Conservation (phyloP, 2,797 vertebrate species). For the Pelodytes ibericus region DNA sequence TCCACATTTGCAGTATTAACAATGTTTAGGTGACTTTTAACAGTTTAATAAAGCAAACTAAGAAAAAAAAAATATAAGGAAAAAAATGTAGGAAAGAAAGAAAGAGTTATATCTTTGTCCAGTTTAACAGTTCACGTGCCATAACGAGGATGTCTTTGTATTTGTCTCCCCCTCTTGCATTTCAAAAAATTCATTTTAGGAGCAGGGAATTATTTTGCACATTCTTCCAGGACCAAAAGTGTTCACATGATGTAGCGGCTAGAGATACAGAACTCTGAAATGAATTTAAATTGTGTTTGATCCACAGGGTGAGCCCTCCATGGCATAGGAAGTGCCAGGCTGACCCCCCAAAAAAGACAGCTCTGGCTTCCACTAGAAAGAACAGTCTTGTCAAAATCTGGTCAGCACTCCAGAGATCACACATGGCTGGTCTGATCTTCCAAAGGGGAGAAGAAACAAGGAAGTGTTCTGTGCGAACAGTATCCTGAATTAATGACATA, state of each 20-base stretch:
- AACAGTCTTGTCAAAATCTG: constrained; percentile 43
- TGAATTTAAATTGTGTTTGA: constrained; percentile 1
- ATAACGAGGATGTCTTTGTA: neutral
- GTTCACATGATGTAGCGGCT: neutral
- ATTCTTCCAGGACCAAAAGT: neutral
- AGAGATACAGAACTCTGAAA: too few species aligned
- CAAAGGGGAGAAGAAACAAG: constrained; percentile 32
- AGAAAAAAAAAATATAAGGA: too few species aligned
- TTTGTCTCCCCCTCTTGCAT: neutral
- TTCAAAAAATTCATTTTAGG: neutral
- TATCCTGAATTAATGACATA: constrained; percentile 48
- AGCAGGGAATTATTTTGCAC: neutral
- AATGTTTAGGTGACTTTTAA: too few species aligned
- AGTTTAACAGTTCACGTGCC: too few species aligned
- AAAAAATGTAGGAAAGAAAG: too few species aligned
- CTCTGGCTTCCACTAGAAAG: constrained; percentile 4
- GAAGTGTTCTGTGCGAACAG: constrained; percentile 46
- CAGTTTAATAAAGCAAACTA: too few species aligned
- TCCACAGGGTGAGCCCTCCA: neutral
- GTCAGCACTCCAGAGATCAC: constrained; percentile 32
- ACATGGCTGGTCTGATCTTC: constrained; percentile 22
- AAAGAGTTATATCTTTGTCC: too few species aligned
- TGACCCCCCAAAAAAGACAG: constrained; percentile 19
- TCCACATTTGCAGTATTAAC: too few species aligned
- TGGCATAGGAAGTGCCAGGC: constrained; percentile 25